phyloP scores from a whole-genome alignment of 2,797 vertebrate species.

The Anas georgica region DNA sequence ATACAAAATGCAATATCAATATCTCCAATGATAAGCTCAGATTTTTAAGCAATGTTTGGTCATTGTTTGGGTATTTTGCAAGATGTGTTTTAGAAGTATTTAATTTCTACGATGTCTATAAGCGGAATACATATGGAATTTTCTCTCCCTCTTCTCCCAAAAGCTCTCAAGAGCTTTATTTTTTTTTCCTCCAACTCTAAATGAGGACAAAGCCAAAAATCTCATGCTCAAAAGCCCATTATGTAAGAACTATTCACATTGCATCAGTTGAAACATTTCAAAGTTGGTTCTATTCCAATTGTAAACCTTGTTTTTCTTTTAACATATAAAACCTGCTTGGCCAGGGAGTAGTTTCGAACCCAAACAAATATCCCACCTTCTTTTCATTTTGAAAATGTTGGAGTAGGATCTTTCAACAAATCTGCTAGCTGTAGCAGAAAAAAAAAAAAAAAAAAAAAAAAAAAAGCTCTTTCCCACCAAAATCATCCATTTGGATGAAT shows the following conservation, averaged over 20 bases:
- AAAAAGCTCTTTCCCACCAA: neutral
- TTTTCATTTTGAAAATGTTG: constrained; percentile 18
- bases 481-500: neutral
- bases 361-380: neutral
- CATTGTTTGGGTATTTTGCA: neutral
- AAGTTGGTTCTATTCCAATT: constrained; percentile 34
- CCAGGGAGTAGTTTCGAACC: neutral
- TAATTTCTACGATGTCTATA: neutral
- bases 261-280: neutral
- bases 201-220: constrained; percentile 12
- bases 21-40: neutral
- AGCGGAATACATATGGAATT: neutral
- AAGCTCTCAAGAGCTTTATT: neutral
- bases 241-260: constrained; percentile 2
- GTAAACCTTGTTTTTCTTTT: constrained; percentile 42
- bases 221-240: neutral
- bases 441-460: too few species aligned
- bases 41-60: neutral
- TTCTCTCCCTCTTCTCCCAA: neutral
- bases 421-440: neutral
- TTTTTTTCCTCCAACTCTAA: constrained; percentile 15
- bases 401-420: neutral
- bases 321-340: neutral
- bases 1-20: neutral
- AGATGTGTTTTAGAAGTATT: neutral